Conservation (phyloP, 2,797 vertebrate species). For the Choloepus didactylus region DNA sequence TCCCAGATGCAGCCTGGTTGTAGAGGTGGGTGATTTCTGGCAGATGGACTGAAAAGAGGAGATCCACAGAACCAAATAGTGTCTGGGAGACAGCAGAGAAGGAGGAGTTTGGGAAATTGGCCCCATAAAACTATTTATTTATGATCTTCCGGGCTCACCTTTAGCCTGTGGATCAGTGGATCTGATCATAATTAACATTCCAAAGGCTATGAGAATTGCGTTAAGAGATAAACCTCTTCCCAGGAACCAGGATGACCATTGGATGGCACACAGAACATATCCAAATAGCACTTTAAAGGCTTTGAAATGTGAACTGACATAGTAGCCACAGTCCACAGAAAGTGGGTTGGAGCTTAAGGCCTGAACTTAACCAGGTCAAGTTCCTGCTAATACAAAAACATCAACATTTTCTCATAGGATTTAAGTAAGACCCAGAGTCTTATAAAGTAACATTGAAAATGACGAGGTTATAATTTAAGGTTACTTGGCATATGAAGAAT, state of each 20-base stretch:
- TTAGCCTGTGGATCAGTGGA: neutral
- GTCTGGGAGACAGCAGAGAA: neutral
- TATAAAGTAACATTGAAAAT: constrained; percentile 26
- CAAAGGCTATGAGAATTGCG: neutral
- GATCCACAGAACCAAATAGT: neutral
- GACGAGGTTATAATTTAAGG: neutral
- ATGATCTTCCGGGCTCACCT: neutral
- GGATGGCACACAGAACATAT: neutral
- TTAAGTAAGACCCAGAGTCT: constrained; percentile 16
- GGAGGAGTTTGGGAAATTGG: neutral
- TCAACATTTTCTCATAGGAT: neutral
- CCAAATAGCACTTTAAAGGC: neutral
- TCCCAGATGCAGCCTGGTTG: neutral
- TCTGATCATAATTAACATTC: neutral
- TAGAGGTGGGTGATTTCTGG: neutral
- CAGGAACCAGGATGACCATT: neutral
- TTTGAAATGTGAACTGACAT: neutral
- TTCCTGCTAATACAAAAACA: neutral
- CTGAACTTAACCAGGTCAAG: neutral
- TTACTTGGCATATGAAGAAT: neutral
- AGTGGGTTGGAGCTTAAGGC: neutral
- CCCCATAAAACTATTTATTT: neutral
- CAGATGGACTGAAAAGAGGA: neutral
- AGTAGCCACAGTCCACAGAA: neutral
- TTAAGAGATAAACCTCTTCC: neutral